A percentile compares a stretch with the other conserved stretches of the same genome.
Evolutionary conservation across 92 coral and sea anemone genomes (phyloP).

Genomic region (Micromussa lordhowensis): DNA sequence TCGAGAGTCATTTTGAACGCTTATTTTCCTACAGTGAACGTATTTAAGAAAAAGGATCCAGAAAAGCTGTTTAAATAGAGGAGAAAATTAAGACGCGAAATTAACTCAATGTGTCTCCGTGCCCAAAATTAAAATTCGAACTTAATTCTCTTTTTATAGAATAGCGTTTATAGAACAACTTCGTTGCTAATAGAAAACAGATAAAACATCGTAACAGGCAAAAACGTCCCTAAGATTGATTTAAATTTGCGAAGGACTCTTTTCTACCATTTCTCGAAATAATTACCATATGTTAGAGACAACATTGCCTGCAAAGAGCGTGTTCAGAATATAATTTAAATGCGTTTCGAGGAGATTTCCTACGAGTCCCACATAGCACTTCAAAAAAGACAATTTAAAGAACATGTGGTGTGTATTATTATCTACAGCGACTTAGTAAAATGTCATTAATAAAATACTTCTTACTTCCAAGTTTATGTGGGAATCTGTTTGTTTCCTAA

Average conservation of each 20-base stretch:
- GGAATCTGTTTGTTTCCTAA: background rate
- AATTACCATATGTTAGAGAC: background rate
- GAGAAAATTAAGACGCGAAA: background rate
- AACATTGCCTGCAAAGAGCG: background rate
- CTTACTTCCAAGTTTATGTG: background rate
- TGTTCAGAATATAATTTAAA: too few species aligned
- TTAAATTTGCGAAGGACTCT: too few species aligned
- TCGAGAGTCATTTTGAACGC: background rate
- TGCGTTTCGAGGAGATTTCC: background rate
- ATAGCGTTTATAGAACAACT: too few species aligned
- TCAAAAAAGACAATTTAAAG: too few species aligned
- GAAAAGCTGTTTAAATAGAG: background rate
- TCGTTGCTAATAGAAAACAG: background rate
- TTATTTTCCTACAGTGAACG: too few species aligned
- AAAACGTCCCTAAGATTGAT: background rate
- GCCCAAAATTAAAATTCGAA: background rate
- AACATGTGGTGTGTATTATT: too few species aligned
- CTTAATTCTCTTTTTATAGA: background rate
- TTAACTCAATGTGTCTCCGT: background rate
- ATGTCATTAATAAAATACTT: background rate
- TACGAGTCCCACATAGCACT: too few species aligned
- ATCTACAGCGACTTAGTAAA: background rate
- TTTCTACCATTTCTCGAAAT: background rate
- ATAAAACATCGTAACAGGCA: too few species aligned
- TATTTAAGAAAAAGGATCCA: background rate